phyloP scores from a whole-genome alignment of 2,797 vertebrate genomes.

The Megaceryle alcyon region DNA sequence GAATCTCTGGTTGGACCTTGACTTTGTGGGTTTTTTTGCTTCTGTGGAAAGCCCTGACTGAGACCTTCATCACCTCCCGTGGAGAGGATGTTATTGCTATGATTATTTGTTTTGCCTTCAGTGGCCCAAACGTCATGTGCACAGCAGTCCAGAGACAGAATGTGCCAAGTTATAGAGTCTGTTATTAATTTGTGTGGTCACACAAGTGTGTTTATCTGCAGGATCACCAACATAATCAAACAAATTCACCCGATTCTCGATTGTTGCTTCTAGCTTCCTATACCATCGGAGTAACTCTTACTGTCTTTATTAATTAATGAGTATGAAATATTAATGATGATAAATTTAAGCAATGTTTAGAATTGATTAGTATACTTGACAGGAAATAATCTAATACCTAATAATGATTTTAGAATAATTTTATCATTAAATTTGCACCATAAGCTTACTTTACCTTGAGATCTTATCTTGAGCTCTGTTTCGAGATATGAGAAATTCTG shows the following conservation, averaged over 20 bases:
- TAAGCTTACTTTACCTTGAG: neutral
- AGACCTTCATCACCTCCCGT: neutral
- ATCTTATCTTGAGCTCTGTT: neutral
- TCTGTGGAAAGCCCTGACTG: neutral
- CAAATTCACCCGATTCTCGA: neutral
- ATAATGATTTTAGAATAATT: neutral
- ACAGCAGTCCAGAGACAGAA: neutral
- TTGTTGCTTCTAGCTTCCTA: neutral
- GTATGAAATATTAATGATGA: neutral
- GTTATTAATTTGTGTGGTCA: neutral
- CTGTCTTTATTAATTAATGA: neutral
- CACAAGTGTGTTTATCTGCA: neutral
- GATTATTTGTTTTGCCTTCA: constrained; percentile 33
- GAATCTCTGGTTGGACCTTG: neutral
- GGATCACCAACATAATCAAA: neutral
- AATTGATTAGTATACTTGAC: neutral
- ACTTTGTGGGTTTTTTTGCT: neutral
- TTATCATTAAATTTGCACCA: neutral
- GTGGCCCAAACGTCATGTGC: neutral
- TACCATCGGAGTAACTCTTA: neutral
- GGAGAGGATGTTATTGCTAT: neutral
- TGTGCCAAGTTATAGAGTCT: neutral
- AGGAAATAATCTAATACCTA: neutral
- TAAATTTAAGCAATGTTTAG: neutral
- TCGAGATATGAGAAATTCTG: neutral